These are phyloP conservation scores for Australoheros scitulus DNA, from an alignment of 2,113 vertebrate species.

Conservation along the genomic window DNA sequence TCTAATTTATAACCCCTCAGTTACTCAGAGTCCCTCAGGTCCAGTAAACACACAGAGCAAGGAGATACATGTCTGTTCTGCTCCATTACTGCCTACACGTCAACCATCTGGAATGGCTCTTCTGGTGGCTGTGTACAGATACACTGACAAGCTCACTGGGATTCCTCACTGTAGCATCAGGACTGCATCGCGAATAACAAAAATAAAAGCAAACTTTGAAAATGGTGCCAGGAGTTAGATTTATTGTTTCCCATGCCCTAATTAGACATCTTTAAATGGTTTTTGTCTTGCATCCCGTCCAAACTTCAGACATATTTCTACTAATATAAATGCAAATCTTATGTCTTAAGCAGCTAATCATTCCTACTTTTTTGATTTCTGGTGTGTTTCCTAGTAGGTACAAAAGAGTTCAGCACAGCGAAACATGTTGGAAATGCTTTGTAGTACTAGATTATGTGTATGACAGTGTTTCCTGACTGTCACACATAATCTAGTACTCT, in stretches of 20 bases:
- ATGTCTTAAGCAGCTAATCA: background rate
- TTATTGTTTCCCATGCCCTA: background rate
- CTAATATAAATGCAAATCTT: background rate
- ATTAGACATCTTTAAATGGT: background rate
- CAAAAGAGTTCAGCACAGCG: background rate
- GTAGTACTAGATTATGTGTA: background rate
- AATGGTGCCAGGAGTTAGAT: background rate
- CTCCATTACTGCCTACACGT: conserved; percentile 44
- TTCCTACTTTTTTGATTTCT: background rate
- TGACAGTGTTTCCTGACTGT: background rate
- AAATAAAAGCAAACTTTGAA: conserved; percentile 1
- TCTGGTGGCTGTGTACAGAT: conserved; percentile 28
- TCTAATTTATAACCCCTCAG: conserved; percentile 52
- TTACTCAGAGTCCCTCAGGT: conserved; percentile 26
- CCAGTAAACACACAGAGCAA: conserved; percentile 37
- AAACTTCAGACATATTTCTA: background rate
- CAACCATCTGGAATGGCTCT: conserved; percentile 53
- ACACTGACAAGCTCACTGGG: conserved; percentile 16
- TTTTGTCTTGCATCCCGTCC: background rate
- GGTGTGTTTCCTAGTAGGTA: background rate
- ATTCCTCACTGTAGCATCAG: conserved; percentile 4
- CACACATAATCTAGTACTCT: background rate
- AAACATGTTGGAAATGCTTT: background rate
- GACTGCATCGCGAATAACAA: background rate
- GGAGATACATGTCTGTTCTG: conserved; percentile 41